phyloP scores from a whole-genome alignment of 2,888 invertebrate species.

The Aplocera efformata region DNA sequence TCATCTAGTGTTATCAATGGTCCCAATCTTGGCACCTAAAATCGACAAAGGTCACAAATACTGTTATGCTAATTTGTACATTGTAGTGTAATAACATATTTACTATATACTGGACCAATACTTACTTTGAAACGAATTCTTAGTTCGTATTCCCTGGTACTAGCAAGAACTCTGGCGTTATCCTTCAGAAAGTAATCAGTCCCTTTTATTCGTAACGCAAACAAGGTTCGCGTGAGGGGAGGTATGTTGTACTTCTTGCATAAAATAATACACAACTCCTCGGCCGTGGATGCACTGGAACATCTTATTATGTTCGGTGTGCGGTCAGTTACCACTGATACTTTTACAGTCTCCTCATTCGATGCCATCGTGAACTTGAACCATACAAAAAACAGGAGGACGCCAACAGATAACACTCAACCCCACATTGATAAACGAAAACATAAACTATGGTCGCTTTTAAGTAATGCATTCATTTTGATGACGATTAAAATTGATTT shows the following conservation, averaged over 20 bases:
- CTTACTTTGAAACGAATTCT: constrained; percentile 88
- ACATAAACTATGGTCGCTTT: constrained; percentile 27
- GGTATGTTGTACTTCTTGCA: constrained; percentile 87
- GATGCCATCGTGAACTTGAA: constrained; percentile 69
- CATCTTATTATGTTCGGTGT: constrained; percentile 64
- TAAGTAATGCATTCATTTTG: constrained; percentile 28
- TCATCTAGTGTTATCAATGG: constrained; percentile 84
- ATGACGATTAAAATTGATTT: constrained; percentile 19
- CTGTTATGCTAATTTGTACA: constrained; percentile 10
- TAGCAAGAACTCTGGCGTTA: constrained; percentile 67
- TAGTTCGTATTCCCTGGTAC: constrained; percentile 84
- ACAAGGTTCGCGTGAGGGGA: constrained; percentile 88
- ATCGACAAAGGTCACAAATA: constrained; percentile 6
- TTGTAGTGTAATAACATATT: not conserved
- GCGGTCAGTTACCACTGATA: constrained; percentile 65
- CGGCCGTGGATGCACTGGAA: constrained; percentile 75
- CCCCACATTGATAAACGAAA: constrained; percentile 43
- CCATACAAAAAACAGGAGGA: constrained; percentile 60
- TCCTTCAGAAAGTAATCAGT: constrained; percentile 86
- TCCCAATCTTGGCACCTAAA: constrained; percentile 80
- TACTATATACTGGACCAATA: not conserved
- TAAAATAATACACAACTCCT: constrained; percentile 85
- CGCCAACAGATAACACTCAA: constrained; percentile 50
- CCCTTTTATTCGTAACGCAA: constrained; percentile 85
- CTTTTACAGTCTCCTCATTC: constrained; percentile 64